Evolutionary conservation across 2,797 vertebrate species (phyloP), one percentile per base, ranked within the genome.

Genomic region (Cyprinella venusta): DNA sequence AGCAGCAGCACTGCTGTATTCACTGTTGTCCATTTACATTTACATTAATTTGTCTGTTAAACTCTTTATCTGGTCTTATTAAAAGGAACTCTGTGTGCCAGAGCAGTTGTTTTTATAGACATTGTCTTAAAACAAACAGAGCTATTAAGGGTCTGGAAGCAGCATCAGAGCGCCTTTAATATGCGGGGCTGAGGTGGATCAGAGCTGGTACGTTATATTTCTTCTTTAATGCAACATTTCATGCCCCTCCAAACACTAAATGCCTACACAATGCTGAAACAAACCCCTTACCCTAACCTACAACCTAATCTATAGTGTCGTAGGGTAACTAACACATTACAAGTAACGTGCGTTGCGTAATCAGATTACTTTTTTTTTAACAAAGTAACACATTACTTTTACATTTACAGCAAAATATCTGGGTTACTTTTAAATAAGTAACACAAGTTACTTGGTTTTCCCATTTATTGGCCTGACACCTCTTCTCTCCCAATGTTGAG

Each of bases 11-110:
- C 30, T 36, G 19, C 30, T 7, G 19, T 21, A 21, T 36, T 56
- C 12, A 7, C 3, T 38, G 71, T 75, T 56, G 30, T 56, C 33
- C 1, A 12, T 74, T 56, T 75, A n/a, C 19, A 75, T 75, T 75
- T 75, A 4, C 50, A 54, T 56, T 56, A 0, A 38, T 75, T 56
- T 75, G 71, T 56, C 71, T 7, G 50, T 36, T 75, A 75, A 75
- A 38, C 71, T 75, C 12, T n/a, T 74, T 74, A 54, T 74, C 26
- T 56, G 12, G 19, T 38, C 71, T 56, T 18, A 74, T 74, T 56
- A 75, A 75, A 38, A 38, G 19, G 30, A 38, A n/a, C 33, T 52
- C 42, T 30, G 26, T 48, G 4, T 26, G 42, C 42, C 42, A 30
- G 69, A 18, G 45, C 13, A 71, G 15, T 48, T 50, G 69, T 50